These are phyloP conservation scores for Uromys caudimaculatus DNA, from an alignment of 2,797 vertebrate species.

Conservation along the genomic window DNA sequence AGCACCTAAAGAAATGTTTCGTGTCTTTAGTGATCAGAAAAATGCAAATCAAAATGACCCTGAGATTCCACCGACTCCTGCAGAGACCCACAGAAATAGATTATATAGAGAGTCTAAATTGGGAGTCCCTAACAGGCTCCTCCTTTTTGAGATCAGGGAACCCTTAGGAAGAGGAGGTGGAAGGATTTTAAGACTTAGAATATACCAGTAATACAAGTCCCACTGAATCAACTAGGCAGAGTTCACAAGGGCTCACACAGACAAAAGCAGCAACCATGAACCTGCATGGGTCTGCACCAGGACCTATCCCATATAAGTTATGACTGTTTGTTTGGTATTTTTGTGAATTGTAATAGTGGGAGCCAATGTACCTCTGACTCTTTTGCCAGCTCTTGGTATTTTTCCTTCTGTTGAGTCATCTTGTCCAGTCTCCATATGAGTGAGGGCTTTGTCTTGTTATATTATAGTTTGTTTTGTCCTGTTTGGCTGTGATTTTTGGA, in stretches of 20 bases:
- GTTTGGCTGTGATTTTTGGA: not conserved
- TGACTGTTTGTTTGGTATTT: too few relatives aligned
- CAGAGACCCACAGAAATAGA: not conserved
- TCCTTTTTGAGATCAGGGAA: not conserved
- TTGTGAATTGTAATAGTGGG: too few relatives aligned
- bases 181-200: too few relatives aligned
- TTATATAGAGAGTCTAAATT: not conserved
- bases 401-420: not conserved
- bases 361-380: not conserved
- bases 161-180: not conserved
- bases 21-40: too few relatives aligned
- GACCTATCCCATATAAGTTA: too few relatives aligned
- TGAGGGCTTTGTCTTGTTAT: not conserved
- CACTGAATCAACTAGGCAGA: not conserved
- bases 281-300: too few relatives aligned
- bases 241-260: not conserved
- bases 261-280: not conserved
- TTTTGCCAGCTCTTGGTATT: not conserved
- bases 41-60: too few relatives aligned
- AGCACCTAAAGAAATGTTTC: too few relatives aligned
- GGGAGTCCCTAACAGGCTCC: not conserved
- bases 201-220: not conserved
- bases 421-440: not conserved
- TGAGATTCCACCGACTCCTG: too few relatives aligned
- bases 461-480: not conserved